These are phyloP conservation scores for Centrocercus urophasianus DNA, from an alignment of 2,113 vertebrate species.

Conservation along the genomic window DNA sequence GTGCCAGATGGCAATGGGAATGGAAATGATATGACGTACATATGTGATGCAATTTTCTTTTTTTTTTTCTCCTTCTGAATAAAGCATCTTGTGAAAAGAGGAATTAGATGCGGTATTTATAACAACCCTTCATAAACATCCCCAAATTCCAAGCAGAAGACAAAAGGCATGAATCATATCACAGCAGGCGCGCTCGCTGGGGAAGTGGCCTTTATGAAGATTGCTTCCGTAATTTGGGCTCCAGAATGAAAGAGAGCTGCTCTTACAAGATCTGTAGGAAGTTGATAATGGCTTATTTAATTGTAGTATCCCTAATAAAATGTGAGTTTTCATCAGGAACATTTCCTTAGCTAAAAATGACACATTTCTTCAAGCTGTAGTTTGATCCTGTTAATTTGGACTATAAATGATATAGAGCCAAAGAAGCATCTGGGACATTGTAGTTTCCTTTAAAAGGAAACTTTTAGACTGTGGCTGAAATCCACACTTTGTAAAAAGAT, in stretches of 20 bases:
- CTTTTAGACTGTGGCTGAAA: neutral
- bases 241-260: constrained; percentile 63
- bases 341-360: constrained; percentile 77
- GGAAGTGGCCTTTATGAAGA: constrained; percentile 77
- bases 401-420: constrained; percentile 33
- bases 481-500: neutral
- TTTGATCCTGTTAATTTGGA: constrained; percentile 50
- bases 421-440: constrained; percentile 25
- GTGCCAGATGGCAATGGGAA: constrained; percentile 65
- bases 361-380: constrained; percentile 56
- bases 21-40: constrained; percentile 68
- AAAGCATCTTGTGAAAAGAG: constrained; percentile 75
- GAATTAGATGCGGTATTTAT: constrained; percentile 78
- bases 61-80: constrained; percentile 60
- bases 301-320: constrained; percentile 66
- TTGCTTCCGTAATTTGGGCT: constrained; percentile 77
- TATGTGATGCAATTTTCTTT: constrained; percentile 69
- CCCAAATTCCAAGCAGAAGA: constrained; percentile 76
- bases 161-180: constrained; percentile 82
- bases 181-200: constrained; percentile 52
- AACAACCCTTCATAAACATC: constrained; percentile 79
- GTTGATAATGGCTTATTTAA: constrained; percentile 79
- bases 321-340: constrained; percentile 70
- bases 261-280: constrained; percentile 78
- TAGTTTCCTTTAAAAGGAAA: constrained; percentile 61